Base-by-base conservation (phyloP, 2,888 invertebrate species). In the Netelia inedita region DNA sequence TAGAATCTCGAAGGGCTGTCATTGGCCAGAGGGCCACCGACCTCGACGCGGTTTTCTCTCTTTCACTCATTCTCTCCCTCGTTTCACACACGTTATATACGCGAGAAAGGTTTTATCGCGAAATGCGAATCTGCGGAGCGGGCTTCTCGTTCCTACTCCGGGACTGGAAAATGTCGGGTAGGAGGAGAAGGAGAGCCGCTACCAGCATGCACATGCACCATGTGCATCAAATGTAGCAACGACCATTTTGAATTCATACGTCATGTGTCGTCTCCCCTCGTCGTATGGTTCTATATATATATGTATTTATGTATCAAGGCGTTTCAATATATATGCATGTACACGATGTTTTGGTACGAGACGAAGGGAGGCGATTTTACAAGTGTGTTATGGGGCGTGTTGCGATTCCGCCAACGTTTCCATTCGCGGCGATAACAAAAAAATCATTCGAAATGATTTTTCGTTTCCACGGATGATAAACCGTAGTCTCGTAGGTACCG, bases 241-340 rank as follows among this genome's bases (percentile, higher is more conserved):
- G 87, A 91, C 92, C 91, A 92, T 92, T 90, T 92, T 92, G 91
- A 91, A 92, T 91, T 89, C 89, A 90, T 89, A 90, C 85, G 79
- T 87, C 86, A 86, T 83, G 85, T 79, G 79, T 78, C 78, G 76
- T 74, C 61, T 75, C 82, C 74, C 80, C 43, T 82, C 73, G 43
- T 63, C 46, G 57, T 76, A 53, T 46, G 35, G 19, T 23, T 57
- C 55, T 72, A 63, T 57, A 55, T 55, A 57, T 57, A 57, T 57
- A 57, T 57, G 16, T 57, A 57, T 9, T 14, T 11, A 28, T 43
- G 28, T 41, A 71, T 71, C 11, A 6, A 74, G 43, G 6, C 35
- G n/a, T 21, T n/a, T 43, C 28, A 23, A 71, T 71, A 41, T 21
- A 35, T 55, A 43, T 23, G 19, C 63, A 63, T n/a, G 41, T 19